Evolutionary conservation across 2,888 invertebrate genomes (phyloP), one percentile per base, ranked within the genome.

Genomic region (Orthonevra nobilis): DNA sequence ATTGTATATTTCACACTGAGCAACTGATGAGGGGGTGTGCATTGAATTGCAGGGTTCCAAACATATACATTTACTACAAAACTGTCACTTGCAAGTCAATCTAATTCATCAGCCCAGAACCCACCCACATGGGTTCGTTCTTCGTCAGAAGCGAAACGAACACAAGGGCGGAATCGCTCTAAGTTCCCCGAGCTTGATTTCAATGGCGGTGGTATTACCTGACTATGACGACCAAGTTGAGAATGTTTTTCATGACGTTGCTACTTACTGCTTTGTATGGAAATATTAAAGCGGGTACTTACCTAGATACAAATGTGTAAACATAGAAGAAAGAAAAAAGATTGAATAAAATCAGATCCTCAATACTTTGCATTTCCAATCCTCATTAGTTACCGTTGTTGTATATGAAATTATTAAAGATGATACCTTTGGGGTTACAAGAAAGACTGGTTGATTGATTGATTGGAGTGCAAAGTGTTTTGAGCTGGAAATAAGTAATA

Each of bases 1-100:
- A 54, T 56, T 54, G 38, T 72, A 32, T 54, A 14, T 36, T 17
- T 17, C 17, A 46, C 46, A 26, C 46, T n/a, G 46, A 36, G 46
- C 34, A 17, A 61, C 17, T 26, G 60, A 36, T 61, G 46, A 26
- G 42, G 44, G 17, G 17, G 6, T 40, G 2, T 17, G 9, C 4
- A 15, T 38, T 4, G 14, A 32, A n/a, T 30, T 34, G 15, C 34
- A 12, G 17, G 10, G 14, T 14, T 61, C 5, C 10, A 28, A 3
- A 12, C 20, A 42, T 23, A 44, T 32, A 42, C 50, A 69, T 34
- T 23, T 44, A 52, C 20, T n/a, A n/a, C n/a, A n/a, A n/a, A n/a
- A n/a, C 28, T 52, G 26, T 14, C 70, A 61, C 70, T 52, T 70
- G n/a, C 26, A 19, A 48, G 32, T 40, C 50, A 56, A 42, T 40